Conservation (phyloP, 2,888 invertebrate genomes). For the Drosophila nigritarsus region DNA sequence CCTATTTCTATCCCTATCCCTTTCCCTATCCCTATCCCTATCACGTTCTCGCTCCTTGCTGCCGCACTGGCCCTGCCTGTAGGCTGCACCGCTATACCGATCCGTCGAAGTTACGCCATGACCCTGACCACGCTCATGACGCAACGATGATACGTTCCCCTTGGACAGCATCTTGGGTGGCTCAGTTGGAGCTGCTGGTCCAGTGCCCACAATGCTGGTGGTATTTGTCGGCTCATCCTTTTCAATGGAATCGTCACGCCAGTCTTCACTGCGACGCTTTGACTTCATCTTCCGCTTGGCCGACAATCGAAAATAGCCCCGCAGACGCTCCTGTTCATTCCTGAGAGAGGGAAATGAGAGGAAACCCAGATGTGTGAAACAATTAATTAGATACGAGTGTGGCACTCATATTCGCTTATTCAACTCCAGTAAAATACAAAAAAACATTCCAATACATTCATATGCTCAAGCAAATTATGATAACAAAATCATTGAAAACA, state of each 20-base stretch:
- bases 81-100: conserved; percentile 52
- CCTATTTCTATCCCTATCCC: conserved; percentile 36
- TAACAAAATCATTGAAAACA: too few relatives aligned
- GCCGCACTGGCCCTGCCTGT: conserved; percentile 54
- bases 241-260: conserved; percentile 82
- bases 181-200: conserved; percentile 12
- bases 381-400: background rate
- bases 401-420: background rate
- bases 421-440: background rate
- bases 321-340: conserved; percentile 87
- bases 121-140: conserved; percentile 50
- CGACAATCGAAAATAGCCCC: conserved; percentile 87
- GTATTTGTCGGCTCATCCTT: conserved; percentile 82
- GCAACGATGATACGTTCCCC: conserved; percentile 17
- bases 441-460: background rate
- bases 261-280: conserved; percentile 81
- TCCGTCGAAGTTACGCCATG: conserved; percentile 39
- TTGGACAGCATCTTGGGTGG: conserved; percentile 18
- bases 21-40: conserved; percentile 26
- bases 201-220: conserved; percentile 72
- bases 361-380: background rate
- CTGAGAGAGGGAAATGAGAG: conserved; percentile 74
- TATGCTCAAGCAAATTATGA: background rate
- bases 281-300: conserved; percentile 85
- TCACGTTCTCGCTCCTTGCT: conserved; percentile 47